A percentile compares a stretch with the other conserved stretches of the same genome.
Evolutionary conservation across 2,888 invertebrate genomes (phyloP).

Genomic region (Anodontia alba): DNA sequence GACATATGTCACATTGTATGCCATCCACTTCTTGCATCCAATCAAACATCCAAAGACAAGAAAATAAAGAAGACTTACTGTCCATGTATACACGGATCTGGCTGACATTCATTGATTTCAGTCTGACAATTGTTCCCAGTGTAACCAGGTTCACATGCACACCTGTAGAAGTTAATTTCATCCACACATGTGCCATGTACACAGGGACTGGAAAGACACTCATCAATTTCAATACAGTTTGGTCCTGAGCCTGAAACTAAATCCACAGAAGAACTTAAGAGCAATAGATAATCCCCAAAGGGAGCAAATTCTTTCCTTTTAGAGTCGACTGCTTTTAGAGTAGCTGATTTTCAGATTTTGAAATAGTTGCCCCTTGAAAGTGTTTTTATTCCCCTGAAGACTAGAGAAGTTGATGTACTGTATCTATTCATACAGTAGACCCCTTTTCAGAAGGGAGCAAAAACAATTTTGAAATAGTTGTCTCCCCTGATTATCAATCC

Average conservation of each 20-base stretch:
- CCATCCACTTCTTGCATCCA: no score
- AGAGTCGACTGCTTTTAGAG: neutral
- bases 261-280: neutral
- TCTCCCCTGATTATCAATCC: no score
- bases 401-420: no score
- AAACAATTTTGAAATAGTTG: no score
- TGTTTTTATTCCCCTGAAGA: neutral
- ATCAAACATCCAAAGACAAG: no score
- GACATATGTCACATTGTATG: no score
- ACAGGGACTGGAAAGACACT: slow-evolving; percentile 61
- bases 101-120: slow-evolving; percentile 94
- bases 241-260: slow-evolving; percentile 49
- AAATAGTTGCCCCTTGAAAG: neutral
- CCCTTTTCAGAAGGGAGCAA: no score
- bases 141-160: slow-evolving; percentile 47
- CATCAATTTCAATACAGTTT: slow-evolving; percentile 65
- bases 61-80: neutral
- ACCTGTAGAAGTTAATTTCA: slow-evolving; percentile 44
- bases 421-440: no score
- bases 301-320: no score
- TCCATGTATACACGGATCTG: slow-evolving; percentile 88
- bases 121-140: slow-evolving; percentile 50
- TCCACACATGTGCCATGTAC: slow-evolving; percentile 49
- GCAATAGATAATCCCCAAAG: no score
- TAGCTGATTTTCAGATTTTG: no score